Evolutionary conservation across 2,113 vertebrate species (phyloP), one percentile per base, ranked within the genome.

Genomic region (Tapirus terrestris): DNA sequence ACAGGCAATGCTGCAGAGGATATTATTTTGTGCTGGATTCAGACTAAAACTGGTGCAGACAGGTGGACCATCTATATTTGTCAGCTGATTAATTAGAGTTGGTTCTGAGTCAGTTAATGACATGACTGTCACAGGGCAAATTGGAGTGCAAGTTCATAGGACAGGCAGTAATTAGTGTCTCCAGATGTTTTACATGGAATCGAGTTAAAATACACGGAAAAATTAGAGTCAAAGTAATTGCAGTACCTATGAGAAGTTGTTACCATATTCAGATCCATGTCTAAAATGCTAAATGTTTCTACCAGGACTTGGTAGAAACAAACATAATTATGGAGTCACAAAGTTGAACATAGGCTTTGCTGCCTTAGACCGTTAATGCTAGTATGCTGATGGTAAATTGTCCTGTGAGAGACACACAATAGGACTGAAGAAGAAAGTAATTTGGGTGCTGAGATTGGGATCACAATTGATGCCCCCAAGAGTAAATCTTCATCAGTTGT

Each of bases 91-190:
- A 96, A 98, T 97, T 96, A 97, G 97, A 1, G 92, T 96, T 89
- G 48, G 10, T 97, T 98, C 96, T 97, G 97, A 98, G 82, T 96
- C 98, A 97, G 96, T 98, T 98, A 98, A 98, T 97, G 97, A 96
- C 73, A 75, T 63, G 88, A 79, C 97, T 97, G 98, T 96, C 96
- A 97, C 3, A 0, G 97, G 98, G 92, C 86, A 98, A 98, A 98
- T 3, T 85, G 96, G 96, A 98, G 92, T 91, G 98, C 97, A 94
- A 0, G 12, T 98, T 98, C 86, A 76, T 56, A 96, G 93, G 97
- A 92, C 87, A 90, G 94, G 96, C 91, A 97, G 93, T 98, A 98
- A 98, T 98, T 98, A 98, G 92, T 96, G 95, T 98, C 91, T 98
- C 98, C 97, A 98, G 96, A 98, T 98, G 95, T 95, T 98, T 97